Evolutionary conservation across 2,113 vertebrate genomes (phyloP), one percentile per base, ranked within the genome.

Genomic region (Tympanuchus pallidicinctus): DNA sequence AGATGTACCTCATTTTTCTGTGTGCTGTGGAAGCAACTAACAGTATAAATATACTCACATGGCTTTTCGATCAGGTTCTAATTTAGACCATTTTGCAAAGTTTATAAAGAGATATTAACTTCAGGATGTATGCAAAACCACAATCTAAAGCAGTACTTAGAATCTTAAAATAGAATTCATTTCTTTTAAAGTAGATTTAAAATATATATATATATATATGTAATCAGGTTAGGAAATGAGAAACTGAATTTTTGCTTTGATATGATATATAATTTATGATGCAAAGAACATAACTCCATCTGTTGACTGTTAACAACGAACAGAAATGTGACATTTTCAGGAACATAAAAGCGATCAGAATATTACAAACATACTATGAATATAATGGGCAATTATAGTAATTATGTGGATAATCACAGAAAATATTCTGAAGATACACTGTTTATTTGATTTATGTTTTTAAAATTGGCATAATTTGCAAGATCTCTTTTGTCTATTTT

Each of bases 271-370:
- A 74, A 71, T 63, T 82, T 94, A 61, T 61, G 73, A 86, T 86
- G 66, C 76, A 48, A 92, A 86, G 72, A 61, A 83, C 38, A 81
- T 57, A 77, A 54, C 42, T 11, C 28, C 32, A 66, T 45, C 21
- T 21, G 47, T 88, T 90, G 72, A 70, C 70, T 72, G 45, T 47
- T 92, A 75, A 82, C 42, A 64, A 65, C 43, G n/a, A 42, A 48
- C 90, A 66, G 48, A 75, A 86, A 79, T 47, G 84, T 27, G 52
- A 75, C 77, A 93, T 90, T 90, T 93, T 82, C 66, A 84, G 57
- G 42, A 88, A 40, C 12, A 36, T 50, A 92, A 52, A 11, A 86
- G 34, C 65, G 65, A 76, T 72, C 54, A 82, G 40, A 73, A 21
- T 70, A 56, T 84, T 94, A 66, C 48, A 63, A 82, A 92, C 80